These are phyloP conservation scores for Alligator sinensis DNA, from an alignment of 2,113 vertebrate genomes.

Conservation along the genomic window DNA sequence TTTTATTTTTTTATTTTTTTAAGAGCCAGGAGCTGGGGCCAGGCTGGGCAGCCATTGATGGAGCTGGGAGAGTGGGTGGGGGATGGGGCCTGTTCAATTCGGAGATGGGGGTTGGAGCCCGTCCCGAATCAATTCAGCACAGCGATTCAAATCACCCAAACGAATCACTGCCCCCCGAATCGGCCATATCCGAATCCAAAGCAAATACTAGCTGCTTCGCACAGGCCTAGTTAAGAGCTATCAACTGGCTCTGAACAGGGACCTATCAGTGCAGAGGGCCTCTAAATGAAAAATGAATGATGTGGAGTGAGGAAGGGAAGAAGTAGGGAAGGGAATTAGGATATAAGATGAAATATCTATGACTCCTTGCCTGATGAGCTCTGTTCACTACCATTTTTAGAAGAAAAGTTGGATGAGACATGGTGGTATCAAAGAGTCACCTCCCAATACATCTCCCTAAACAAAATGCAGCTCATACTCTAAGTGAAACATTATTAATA, in stretches of 20 bases:
- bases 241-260: background rate
- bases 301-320: background rate
- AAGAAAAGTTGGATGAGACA: slow-evolving; percentile 23
- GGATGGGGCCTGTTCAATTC: background rate
- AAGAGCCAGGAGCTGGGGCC: background rate
- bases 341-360: background rate
- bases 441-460: background rate
- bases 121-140: too few relatives aligned
- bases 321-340: background rate
- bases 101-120: background rate
- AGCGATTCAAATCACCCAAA: too few relatives aligned
- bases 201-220: too few relatives aligned
- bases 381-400: slow-evolving; percentile 19
- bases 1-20: background rate
- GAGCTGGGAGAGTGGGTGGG: background rate
- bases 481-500: background rate
- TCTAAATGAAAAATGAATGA: background rate
- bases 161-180: too few relatives aligned
- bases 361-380: slow-evolving; percentile 23
- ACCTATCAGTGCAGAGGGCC: background rate
- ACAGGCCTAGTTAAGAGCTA: background rate
- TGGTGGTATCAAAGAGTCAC: too few relatives aligned
- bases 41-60: background rate
- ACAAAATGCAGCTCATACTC: background rate
- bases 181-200: too few relatives aligned